Evolutionary conservation across 2,888 invertebrate genomes (phyloP), one percentile per base, ranked within the genome.

Genomic region (Euproctis similis): DNA sequence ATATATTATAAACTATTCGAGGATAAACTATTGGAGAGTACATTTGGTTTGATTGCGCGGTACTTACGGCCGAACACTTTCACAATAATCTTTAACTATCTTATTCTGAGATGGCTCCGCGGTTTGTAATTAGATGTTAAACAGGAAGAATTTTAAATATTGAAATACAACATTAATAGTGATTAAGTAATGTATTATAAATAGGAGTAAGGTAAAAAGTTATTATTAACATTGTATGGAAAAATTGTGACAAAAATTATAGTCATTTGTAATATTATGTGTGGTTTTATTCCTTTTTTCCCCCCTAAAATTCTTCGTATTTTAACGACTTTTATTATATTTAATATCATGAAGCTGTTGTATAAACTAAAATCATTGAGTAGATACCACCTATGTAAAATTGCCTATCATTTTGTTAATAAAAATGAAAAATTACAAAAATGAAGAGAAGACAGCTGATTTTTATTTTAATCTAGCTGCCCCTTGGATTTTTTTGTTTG

Each of bases 221-320:
- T 84, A 84, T 84, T 82, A 84, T 82, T 84, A 84, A 85, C 85
- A 84, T 75, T 85, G 85, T 85, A 85, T 82, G 85, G 84, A 84
- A 82, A 80, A 82, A 82, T 84, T 82, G 85, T 85, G 85, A 85
- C 85, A 85, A 81, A 50, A 84, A 85, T 82, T 85, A 85, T 85
- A 85, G 85, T 85, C 85, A 85, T 85, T 85, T 85, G 85, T 85
- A 85, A 85, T 85, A 85, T 84, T 82, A 71, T 2, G 73, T 69
- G 64, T 71, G 77, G 78, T 84, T 84, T 82, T 49, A 80, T 78
- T 82, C 21, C 28, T 28, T 23, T 20, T 9, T 20, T n/a, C n/a
- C n/a, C n/a, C n/a, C n/a, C n/a, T n/a, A n/a, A n/a, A n/a, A n/a
- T n/a, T n/a, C n/a, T n/a, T n/a, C n/a, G n/a, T n/a, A n/a, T n/a